Conservation (phyloP, 2,888 invertebrate species). For the Rhingia campestris region DNA sequence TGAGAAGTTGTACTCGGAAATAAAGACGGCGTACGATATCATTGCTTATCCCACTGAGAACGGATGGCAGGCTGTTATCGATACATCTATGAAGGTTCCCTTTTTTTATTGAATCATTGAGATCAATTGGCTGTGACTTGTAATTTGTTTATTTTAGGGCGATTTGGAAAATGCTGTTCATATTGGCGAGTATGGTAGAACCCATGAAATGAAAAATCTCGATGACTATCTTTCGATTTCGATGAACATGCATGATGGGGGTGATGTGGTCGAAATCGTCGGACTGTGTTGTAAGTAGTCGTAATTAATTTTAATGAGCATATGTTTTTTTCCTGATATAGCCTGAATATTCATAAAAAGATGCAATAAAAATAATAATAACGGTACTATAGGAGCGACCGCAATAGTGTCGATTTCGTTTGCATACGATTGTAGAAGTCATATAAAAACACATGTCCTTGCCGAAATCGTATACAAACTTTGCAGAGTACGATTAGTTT, state of each 20-base stretch:
- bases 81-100: slow-evolving; percentile 79
- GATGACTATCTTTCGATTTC: slow-evolving; percentile 93
- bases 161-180: slow-evolving; percentile 90
- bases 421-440: no score
- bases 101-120: slow-evolving; percentile 26
- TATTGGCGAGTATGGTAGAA: slow-evolving; percentile 91
- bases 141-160: slow-evolving; percentile 88
- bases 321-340: not conserved
- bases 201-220: slow-evolving; percentile 91
- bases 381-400: not conserved
- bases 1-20: slow-evolving; percentile 94
- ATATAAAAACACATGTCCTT: no score
- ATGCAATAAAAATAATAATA: not conserved
- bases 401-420: not conserved
- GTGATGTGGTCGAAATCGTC: slow-evolving; percentile 95
- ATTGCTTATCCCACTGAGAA: slow-evolving; percentile 96
- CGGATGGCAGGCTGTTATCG: slow-evolving; percentile 87
- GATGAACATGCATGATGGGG: slow-evolving; percentile 95
- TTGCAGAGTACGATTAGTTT: no score
- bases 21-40: slow-evolving; percentile 96
- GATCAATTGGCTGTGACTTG: slow-evolving; percentile 84
- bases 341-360: no score
- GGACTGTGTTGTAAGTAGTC: slow-evolving; percentile 94
- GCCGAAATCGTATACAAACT: no score
- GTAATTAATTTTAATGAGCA: not conserved